These are phyloP conservation scores for Tenualosa thibaudeaui DNA, from an alignment of 2,797 vertebrate genomes.

Conservation along the genomic window DNA sequence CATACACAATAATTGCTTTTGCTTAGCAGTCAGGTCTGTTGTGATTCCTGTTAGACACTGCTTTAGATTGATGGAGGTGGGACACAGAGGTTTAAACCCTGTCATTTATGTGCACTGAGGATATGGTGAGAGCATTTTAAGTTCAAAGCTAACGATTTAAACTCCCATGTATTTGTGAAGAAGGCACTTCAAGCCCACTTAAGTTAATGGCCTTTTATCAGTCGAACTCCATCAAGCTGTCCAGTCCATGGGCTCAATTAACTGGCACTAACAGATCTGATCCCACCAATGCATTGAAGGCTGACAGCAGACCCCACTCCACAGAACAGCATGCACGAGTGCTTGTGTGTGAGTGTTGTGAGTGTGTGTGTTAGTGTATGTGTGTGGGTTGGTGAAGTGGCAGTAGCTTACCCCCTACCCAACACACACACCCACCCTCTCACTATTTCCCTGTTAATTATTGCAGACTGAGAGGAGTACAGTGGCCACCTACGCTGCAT, in stretches of 20 bases:
- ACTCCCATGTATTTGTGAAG: slow-evolving; percentile 38
- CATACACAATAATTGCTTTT: not conserved
- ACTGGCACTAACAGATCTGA: slow-evolving; percentile 68
- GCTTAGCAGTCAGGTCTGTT: not conserved
- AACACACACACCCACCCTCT: not conserved
- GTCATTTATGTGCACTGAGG: not conserved
- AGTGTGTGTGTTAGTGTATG: not conserved
- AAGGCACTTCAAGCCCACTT: not conserved
- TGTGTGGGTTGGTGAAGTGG: not conserved
- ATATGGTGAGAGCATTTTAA: not conserved
- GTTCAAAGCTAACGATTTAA: not conserved
- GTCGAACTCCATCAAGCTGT: slow-evolving; percentile 56
- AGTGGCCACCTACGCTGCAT: slow-evolving; percentile 73
- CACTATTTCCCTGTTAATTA: slow-evolving; percentile 70
- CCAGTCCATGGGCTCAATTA: slow-evolving; percentile 60
- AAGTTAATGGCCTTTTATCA: slow-evolving; percentile 46
- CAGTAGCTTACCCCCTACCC: not conserved
- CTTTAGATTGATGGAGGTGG: not conserved
- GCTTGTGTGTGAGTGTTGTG: slow-evolving; percentile 8
- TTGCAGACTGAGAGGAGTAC: slow-evolving; percentile 67
- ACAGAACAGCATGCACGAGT: not conserved
- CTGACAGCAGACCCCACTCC: slow-evolving; percentile 36
- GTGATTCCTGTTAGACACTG: not conserved
- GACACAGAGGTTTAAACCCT: not conserved
- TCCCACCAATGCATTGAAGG: slow-evolving; percentile 54